A percentile compares a stretch with the other conserved stretches of the same genome.
These are phyloP conservation scores for Calidris pugnax DNA, from an alignment of 2,113 vertebrate species.

Conservation along the genomic window DNA sequence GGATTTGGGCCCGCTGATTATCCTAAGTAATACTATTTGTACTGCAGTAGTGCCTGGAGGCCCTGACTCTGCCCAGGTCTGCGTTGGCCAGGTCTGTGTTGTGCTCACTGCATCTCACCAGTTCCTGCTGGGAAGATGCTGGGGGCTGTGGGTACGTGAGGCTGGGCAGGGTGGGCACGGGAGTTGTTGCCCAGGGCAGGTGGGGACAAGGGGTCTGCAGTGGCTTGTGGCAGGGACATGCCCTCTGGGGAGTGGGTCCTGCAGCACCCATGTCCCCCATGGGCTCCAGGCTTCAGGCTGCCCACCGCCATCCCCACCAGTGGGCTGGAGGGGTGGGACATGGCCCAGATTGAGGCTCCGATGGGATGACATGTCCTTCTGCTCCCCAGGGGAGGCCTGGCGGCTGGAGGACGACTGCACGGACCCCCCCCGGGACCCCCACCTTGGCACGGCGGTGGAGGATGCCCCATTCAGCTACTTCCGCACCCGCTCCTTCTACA, in stretches of 20 bases:
- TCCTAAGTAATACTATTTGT: neutral
- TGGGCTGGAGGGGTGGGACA: neutral
- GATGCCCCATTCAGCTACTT: constrained; percentile 83
- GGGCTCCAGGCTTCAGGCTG: neutral
- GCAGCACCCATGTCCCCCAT: neutral
- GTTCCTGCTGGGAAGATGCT: neutral
- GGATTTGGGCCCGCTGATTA: neutral
- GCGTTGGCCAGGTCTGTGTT: neutral
- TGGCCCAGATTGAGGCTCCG: rapidly evolving
- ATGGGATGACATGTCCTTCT: neutral
- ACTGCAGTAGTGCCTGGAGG: neutral
- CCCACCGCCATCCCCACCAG: neutral
- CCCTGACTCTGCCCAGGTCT: neutral
- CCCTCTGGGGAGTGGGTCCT: rapidly evolving
- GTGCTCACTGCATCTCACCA: neutral
- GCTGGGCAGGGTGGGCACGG: neutral
- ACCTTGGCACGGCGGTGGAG: constrained; percentile 63
- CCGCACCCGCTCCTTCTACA: constrained; percentile 81
- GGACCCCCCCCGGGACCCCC: neutral
- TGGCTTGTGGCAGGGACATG: rapidly evolving
- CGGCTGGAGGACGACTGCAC: constrained; percentile 79
- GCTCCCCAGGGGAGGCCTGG: constrained; percentile 79
- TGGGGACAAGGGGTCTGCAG: rapidly evolving
- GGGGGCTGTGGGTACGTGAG: neutral
- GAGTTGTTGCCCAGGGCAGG: neutral